phyloP scores from a whole-genome alignment of 2,888 invertebrate genomes.

The Noctua comes region DNA sequence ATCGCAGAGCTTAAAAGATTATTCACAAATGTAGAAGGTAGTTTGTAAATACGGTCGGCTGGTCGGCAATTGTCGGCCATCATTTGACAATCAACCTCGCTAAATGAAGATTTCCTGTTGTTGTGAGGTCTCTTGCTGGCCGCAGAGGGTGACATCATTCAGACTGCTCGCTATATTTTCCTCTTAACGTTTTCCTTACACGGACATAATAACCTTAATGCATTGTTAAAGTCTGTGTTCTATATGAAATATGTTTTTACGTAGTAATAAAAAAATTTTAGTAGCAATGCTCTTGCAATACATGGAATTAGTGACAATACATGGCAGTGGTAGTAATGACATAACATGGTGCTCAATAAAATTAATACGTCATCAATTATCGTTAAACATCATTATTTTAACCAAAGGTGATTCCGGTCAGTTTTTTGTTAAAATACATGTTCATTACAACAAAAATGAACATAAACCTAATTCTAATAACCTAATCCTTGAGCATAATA shows the following conservation, averaged over 20 bases:
- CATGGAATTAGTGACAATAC: no score
- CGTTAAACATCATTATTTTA: conserved; percentile 3
- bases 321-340: no score
- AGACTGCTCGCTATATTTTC: conserved; percentile 64
- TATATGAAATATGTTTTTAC: not conserved
- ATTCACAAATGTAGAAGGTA: conserved; percentile 10
- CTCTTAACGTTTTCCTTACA: conserved; percentile 68
- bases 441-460: conserved; percentile 31
- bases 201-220: conserved; percentile 36
- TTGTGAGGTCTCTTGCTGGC: conserved; percentile 67
- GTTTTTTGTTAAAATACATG: not conserved
- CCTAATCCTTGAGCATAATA: conserved; percentile 16
- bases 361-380: not conserved
- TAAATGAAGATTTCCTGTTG: conserved; percentile 79
- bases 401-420: conserved; percentile 6
- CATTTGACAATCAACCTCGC: conserved; percentile 68
- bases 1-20: conserved; percentile 43
- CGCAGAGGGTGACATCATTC: conserved; percentile 72
- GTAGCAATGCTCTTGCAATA: not conserved
- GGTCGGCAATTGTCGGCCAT: conserved; percentile 57
- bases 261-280: not conserved
- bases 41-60: conserved; percentile 38
- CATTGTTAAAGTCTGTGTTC: conserved; percentile 30
- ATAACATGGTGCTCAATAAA: not conserved
- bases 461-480: conserved; percentile 15